Evolutionary conservation across 1,140 invertebrate genomes (phyloP).

Genomic region (Drosophila leontia): DNA sequence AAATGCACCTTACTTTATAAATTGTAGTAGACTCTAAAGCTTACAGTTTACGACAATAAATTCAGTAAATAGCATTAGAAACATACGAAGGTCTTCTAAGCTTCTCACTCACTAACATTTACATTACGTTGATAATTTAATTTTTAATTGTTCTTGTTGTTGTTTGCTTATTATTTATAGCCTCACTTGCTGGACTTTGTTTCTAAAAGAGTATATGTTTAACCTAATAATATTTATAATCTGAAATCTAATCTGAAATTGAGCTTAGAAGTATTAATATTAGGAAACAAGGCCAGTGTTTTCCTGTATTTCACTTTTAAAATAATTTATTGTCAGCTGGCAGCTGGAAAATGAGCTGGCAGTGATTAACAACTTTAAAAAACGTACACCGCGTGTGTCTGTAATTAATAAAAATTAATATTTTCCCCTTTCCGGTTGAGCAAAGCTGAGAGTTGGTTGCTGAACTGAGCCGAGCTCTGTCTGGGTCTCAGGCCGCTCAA

Average conservation of each 20-base stretch:
- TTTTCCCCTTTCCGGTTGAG: conserved; percentile 27
- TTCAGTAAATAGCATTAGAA: neutral
- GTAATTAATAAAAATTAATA: conserved; percentile 35
- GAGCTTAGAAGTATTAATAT: conserved; percentile 2
- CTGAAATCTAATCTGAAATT: conserved; percentile 1
- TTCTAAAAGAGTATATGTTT: conserved; percentile 1
- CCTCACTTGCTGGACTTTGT: conserved; percentile 16
- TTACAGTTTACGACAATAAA: neutral
- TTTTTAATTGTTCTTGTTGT: neutral
- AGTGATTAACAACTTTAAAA: conserved; percentile 12
- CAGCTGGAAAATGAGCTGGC: neutral
- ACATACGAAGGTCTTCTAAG: neutral
- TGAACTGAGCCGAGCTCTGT: neutral
- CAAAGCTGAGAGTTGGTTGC: conserved; percentile 27
- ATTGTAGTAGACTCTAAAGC: neutral
- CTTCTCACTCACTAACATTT: neutral
- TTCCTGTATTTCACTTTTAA: neutral
- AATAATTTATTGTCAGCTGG: neutral
- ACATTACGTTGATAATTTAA: conserved; percentile 3
- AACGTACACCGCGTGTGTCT: conserved; percentile 6
- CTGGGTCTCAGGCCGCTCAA: conserved; percentile 21
- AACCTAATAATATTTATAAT: neutral
- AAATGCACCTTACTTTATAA: neutral
- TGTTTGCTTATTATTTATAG: conserved; percentile 1
- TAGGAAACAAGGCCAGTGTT: conserved; percentile 1